phyloP scores from a whole-genome alignment of 2,797 vertebrate genomes.

The Pterois miles region DNA sequence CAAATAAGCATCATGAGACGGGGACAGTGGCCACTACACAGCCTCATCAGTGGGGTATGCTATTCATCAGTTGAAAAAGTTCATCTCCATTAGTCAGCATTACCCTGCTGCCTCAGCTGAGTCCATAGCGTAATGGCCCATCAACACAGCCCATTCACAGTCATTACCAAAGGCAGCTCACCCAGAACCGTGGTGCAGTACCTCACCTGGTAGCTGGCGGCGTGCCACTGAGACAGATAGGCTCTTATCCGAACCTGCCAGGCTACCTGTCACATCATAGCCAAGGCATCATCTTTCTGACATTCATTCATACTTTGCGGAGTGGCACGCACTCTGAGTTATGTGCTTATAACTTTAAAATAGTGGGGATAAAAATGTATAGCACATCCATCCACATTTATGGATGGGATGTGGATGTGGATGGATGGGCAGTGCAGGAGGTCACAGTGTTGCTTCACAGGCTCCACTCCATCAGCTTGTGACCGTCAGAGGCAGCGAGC shows the following conservation, averaged over 20 bases:
- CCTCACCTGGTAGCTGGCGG: constrained; percentile 57
- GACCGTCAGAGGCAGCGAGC: constrained; percentile 17
- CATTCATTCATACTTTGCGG: constrained; percentile 32
- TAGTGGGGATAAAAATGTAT: neutral
- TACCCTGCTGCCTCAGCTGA: constrained; percentile 65
- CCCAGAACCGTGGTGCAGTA: constrained; percentile 42
- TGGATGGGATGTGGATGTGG: neutral
- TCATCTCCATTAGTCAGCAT: constrained; percentile 75
- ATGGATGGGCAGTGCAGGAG: constrained; percentile 17
- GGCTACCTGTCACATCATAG: constrained; percentile 38
- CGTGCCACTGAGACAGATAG: constrained; percentile 39
- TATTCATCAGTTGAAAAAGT: constrained; percentile 67
- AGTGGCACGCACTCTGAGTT: constrained; percentile 1
- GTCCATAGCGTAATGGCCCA: constrained; percentile 72
- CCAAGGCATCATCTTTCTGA: constrained; percentile 32
- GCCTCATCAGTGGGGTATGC: constrained; percentile 47
- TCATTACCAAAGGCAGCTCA: constrained; percentile 69
- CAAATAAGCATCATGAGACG: constrained; percentile 42
- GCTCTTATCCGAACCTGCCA: constrained; percentile 27
- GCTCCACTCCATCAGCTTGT: constrained; percentile 53
- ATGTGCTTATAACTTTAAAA: constrained; percentile 22
- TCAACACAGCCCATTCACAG: constrained; percentile 66
- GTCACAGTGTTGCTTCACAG: constrained; percentile 32
- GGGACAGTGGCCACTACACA: constrained; percentile 9
- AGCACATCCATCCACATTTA: neutral